These are phyloP conservation scores for Argyrosomus japonicus DNA, from an alignment of 2,113 vertebrate genomes.

Conservation along the genomic window DNA sequence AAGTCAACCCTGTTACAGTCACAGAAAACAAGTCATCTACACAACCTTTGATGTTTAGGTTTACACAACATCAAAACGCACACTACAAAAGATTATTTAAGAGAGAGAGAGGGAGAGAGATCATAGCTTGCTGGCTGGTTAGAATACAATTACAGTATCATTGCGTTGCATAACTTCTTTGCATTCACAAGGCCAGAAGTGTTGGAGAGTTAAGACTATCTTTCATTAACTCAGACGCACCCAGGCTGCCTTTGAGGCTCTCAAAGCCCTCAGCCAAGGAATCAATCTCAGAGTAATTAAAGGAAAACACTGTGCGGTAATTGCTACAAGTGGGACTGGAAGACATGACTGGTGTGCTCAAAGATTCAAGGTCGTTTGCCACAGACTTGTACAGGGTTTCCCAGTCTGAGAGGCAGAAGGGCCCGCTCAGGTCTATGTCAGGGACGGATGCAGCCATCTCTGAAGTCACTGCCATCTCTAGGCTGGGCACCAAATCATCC, in stretches of 20 bases:
- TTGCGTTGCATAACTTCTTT: constrained; percentile 72
- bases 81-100: constrained; percentile 67
- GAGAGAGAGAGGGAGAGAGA: constrained; percentile 28
- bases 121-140: constrained; percentile 71
- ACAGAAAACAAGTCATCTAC: constrained; percentile 70
- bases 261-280: constrained; percentile 88
- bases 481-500: constrained; percentile 87
- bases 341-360: constrained; percentile 91
- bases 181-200: constrained; percentile 84
- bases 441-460: constrained; percentile 92
- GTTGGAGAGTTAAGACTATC: constrained; percentile 95
- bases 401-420: constrained; percentile 94
- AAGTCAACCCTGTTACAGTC: constrained; percentile 78
- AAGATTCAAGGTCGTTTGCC: constrained; percentile 89
- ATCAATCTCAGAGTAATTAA: constrained; percentile 91
- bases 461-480: constrained; percentile 78
- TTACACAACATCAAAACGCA: constrained; percentile 70
- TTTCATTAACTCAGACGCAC: constrained; percentile 89
- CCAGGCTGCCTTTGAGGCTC: constrained; percentile 87
- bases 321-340: constrained; percentile 91
- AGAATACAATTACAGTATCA: constrained; percentile 49
- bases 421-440: constrained; percentile 92
- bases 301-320: constrained; percentile 91
- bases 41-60: constrained; percentile 63
- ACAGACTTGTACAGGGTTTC: constrained; percentile 91